Evolutionary conservation across 2,888 invertebrate genomes (phyloP), one percentile per base, ranked within the genome.

Genomic region (Chouioia cunea): DNA sequence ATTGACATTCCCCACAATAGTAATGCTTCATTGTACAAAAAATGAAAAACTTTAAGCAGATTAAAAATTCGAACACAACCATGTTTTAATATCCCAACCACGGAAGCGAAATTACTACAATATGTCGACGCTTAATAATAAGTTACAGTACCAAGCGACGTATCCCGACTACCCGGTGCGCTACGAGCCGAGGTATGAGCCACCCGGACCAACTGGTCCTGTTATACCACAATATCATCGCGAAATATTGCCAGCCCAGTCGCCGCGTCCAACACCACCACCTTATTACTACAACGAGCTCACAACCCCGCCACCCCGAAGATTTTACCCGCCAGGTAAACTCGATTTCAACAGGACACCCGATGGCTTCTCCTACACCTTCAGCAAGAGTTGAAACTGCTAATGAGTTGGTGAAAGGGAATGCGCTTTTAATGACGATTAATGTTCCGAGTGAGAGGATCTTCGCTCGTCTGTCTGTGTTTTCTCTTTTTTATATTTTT

Each of bases 351-450:
- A 94, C 88, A 89, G 95, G 82, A 94, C 93, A 71, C 95, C 95
- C 50, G 95, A 95, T 82, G 95, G 95, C 81, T 95, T 91, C 88
- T 93, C 93, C 80, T 95, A 94, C 87, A 93, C 91, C 77, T 94
- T 94, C 89, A 93, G 92, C 87, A 93, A 91, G 84, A 87, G 87
- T 76, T 88, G 85, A 83, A 43, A 12, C n/a, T 16, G 36, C 16
- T 16, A 8, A 4, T 15, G 43, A 15, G 15, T 14, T n/a, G 16
- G 46, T 46, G 22, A 43, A 16, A n/a, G 16, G 20, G 20, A 20
- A 8, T 18, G 15, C 12, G 20, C 4, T 52, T n/a, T 6, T 36
- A 14, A 36, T 23, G 59, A 12, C 54, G 50, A 50, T 10, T 47
- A 48, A 50, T 18, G 15, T 10, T 44, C 8, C 12, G 18, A 60